Evolutionary conservation across 30 jellyfish, hydroid and myxozoan species (phyloP).

Genomic region (Calvadosia cruxmelitensis): DNA sequence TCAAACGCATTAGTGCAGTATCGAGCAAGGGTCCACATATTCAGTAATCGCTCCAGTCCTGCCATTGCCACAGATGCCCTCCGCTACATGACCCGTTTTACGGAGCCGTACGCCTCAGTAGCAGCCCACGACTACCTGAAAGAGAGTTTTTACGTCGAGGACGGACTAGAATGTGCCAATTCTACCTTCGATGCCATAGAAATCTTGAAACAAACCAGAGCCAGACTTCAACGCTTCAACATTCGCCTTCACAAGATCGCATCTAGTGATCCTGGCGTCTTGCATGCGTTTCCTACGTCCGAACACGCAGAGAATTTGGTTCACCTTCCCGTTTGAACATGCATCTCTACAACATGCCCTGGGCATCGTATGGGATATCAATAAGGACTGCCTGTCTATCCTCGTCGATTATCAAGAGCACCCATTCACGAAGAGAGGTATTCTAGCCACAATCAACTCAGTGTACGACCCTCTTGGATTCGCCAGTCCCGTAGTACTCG

Average conservation of each 20-base stretch:
- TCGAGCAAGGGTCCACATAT: conserved; percentile 16
- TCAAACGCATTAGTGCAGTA: conserved; percentile 5
- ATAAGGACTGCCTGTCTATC: background rate
- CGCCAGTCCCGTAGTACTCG: background rate
- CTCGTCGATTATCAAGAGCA: background rate
- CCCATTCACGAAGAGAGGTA: background rate
- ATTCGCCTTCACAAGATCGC: background rate
- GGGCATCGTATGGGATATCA: background rate
- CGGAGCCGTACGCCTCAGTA: too few relatives aligned
- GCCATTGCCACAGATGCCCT: conserved; percentile 14
- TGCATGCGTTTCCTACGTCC: background rate
- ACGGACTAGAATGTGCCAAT: background rate
- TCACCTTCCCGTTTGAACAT: background rate
- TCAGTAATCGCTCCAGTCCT: conserved; percentile 11
- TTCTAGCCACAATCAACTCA: background rate
- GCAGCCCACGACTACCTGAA: background rate
- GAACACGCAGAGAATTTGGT: background rate
- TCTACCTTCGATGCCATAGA: background rate
- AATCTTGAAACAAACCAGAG: too few relatives aligned
- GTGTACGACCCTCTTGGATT: background rate
- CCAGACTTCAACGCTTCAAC: background rate
- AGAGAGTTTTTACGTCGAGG: background rate
- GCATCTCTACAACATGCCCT: background rate
- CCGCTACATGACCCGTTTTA: conserved; percentile 1
- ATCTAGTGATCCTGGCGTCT: background rate